Base-by-base conservation (phyloP, 2,113 vertebrate species). In the Marcusenius ussheri region DNA sequence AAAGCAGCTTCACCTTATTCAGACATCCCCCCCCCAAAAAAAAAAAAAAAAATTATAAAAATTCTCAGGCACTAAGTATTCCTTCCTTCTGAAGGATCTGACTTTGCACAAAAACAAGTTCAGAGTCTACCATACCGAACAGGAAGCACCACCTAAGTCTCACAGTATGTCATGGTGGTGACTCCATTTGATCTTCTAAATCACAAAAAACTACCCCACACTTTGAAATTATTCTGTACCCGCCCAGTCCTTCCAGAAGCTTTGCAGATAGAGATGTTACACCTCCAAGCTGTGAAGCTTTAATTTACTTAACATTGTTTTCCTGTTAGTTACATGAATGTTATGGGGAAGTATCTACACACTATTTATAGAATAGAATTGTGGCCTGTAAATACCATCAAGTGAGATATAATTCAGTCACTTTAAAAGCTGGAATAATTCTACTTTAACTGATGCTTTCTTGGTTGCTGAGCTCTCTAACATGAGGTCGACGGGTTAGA, bases 361-460 rank as follows among this genome's bases (percentile, higher is more conserved):
- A 10, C 50, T 90, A 90, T 88, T 88, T 56, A 83, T 88, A 90
- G 90, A 24, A 27, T 11, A 35, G 4, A 70, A 62, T 39, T 42
- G 42, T 17, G 10, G 47, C 19, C 35, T 50, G 13, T 35, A 88
- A 62, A 27, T 62, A 42, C 24, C 39, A 58, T 86, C 39, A 88
- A 88, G 66, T 90, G 89, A 90, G 58, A 90, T 31, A 88, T 62
- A 62, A 42, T 83, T 56, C 15, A 83, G 35, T 83, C 87, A 58
- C 19, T 90, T 83, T 83, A 2, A 15, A 35, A 46, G 70, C 66
- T n/a, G 58, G 24, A 90, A 88, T 83, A 90, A 90, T 83, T 83
- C 27, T 31, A 27, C 35, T 83, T 88, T 88, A 88, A 88, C 88
- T 90, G 87, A 88, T 83, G 21, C 50, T 47, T 88, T 88, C 90